Base-by-base conservation (phyloP, 2,113 vertebrate genomes). In the Tautogolabrus adspersus region DNA sequence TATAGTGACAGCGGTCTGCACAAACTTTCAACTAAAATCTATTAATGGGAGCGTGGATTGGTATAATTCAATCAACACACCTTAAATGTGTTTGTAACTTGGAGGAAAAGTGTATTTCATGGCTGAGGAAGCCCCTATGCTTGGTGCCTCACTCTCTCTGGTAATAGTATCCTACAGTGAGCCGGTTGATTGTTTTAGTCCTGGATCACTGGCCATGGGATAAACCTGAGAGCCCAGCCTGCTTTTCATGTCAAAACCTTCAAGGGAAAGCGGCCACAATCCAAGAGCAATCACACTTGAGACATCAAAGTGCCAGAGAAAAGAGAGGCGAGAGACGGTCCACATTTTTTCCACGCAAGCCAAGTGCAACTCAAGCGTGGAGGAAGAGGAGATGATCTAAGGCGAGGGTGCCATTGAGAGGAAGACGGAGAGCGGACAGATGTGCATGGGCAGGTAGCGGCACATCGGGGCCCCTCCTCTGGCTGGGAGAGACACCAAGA, bases 231-330 rank as follows among this genome's bases (percentile, higher is more conserved):
- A 93, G 82, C 87, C 80, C 82, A 70, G 89, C 83, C 90, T 88
- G 91, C 94, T 94, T 94, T 94, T 95, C 93, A 94, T 94, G 94
- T 94, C 94, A 93, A 93, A 92, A 89, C 87, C 92, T 94, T 93
- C 93, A 93, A 94, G 92, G 91, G 83, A 92, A 89, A 91, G 88
- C 89, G 55, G 86, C 90, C 85, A 85, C 89, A 84, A 91, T 94
- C 93, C 94, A 92, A 93, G 83, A 85, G 92, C 94, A 94, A 94
- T 95, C 94, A 94, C 93, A 94, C 90, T 92, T 91, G 80, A 94
- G 83, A 94, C 91, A 89, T 90, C 91, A 85, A 88, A 95, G 94
- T 86, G 84, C 72, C 82, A 88, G 67, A 40, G 84, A 83, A 84
- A 87, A 87, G 90, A 88, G 91, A 92, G 85, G 93, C 89, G 81